These are phyloP conservation scores for Eremobia ochroleuca DNA, from an alignment of 2,888 invertebrate genomes.

Conservation along the genomic window DNA sequence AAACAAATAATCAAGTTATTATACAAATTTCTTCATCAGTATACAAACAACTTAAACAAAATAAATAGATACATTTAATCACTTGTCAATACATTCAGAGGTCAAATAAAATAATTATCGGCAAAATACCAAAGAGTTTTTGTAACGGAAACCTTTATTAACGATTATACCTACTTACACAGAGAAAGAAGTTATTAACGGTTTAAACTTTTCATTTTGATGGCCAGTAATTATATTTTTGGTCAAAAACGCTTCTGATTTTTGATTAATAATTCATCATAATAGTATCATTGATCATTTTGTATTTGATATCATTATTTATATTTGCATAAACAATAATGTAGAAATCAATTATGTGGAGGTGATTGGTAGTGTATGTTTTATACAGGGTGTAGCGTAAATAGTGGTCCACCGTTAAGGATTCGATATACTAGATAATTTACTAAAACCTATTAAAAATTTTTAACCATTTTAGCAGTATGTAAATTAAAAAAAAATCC, in stretches of 20 bases:
- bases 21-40: conserved; percentile 54
- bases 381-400: too few species aligned
- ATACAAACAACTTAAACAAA: conserved; percentile 28
- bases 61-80: conserved; percentile 58
- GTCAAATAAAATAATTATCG: conserved; percentile 59
- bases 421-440: too few species aligned
- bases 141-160: conserved; percentile 33
- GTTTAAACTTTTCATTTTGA: conserved; percentile 63
- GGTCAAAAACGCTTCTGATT: conserved; percentile 62
- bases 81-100: conserved; percentile 57
- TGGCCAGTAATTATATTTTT: conserved; percentile 60
- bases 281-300: conserved; percentile 63
- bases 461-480: too few species aligned
- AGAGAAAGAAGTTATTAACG: conserved; percentile 60
- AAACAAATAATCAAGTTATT: conserved; percentile 18
- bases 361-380: not conserved
- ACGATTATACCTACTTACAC: conserved; percentile 47
- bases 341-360: conserved; percentile 51
- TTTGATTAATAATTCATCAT: conserved; percentile 60
- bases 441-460: too few species aligned
- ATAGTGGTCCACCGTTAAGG: too few species aligned
- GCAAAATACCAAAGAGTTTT: conserved; percentile 32
- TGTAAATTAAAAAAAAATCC: too few species aligned
- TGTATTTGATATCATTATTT: conserved; percentile 56
- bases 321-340: conserved; percentile 39